phyloP scores from a whole-genome alignment of 2,797 vertebrate species.

The Microctenopoma steveboyesi region DNA sequence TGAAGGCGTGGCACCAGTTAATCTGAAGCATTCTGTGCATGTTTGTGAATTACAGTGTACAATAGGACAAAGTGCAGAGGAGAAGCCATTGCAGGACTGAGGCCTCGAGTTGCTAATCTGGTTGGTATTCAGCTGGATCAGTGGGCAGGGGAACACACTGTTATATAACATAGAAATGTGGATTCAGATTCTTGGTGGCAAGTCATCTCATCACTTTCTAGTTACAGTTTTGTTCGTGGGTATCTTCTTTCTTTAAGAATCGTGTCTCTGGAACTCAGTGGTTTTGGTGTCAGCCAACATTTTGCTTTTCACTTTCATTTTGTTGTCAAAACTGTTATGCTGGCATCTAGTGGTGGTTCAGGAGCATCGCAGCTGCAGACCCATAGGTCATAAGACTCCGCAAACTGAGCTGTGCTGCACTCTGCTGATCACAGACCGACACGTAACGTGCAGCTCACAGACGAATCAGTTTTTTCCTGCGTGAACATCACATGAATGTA shows the following conservation, averaged over 20 bases:
- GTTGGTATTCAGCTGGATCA: constrained; percentile 57
- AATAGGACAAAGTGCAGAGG: constrained; percentile 8
- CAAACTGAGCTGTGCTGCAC: constrained; percentile 34
- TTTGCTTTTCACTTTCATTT: too few species aligned
- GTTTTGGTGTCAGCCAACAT: too few species aligned
- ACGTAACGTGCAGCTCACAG: not conserved
- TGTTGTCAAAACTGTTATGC: not conserved
- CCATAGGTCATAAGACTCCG: not conserved
- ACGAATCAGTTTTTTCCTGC: not conserved
- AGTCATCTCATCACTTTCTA: constrained; percentile 38
- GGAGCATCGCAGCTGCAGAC: not conserved
- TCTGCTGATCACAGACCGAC: constrained; percentile 30
- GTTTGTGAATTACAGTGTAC: constrained; percentile 13
- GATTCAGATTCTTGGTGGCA: constrained; percentile 57
- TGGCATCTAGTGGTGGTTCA: constrained; percentile 50
- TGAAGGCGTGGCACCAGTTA: not conserved
- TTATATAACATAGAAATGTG: constrained; percentile 65
- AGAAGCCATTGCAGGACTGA: constrained; percentile 35
- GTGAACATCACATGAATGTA: not conserved
- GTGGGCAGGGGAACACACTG: constrained; percentile 48
- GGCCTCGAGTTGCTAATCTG: constrained; percentile 57
- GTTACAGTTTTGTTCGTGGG: constrained; percentile 19
- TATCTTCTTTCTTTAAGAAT: constrained; percentile 2
- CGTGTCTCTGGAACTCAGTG: not conserved
- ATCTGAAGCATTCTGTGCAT: constrained; percentile 8